These are phyloP conservation scores for Cirrhinus molitorella DNA, from an alignment of 2,797 vertebrate genomes.

Conservation along the genomic window DNA sequence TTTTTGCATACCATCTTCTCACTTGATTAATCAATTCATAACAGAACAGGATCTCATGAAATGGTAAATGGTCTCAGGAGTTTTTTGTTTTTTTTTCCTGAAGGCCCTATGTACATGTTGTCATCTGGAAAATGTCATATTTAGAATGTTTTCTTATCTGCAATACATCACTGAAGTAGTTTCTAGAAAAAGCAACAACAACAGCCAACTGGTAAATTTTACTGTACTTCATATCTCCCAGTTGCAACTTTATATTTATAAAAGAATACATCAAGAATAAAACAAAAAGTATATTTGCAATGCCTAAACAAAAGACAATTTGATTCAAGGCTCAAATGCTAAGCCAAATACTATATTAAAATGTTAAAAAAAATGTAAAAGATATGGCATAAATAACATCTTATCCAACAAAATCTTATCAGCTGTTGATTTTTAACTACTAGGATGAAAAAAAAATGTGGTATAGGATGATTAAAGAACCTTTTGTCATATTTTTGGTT, in stretches of 20 bases:
- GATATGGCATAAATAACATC: too few species aligned
- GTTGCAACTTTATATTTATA: background rate
- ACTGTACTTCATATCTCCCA: background rate
- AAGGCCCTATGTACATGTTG: background rate
- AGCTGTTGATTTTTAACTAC: too few species aligned
- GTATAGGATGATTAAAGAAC: too few species aligned
- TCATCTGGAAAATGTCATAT: slow-evolving; percentile 20
- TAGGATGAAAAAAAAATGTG: too few species aligned
- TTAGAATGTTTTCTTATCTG: slow-evolving; percentile 10
- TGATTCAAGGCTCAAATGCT: too few species aligned
- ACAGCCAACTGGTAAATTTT: background rate
- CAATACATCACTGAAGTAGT: background rate
- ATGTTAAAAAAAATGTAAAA: too few species aligned
- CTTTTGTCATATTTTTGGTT: too few species aligned
- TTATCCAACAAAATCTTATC: too few species aligned
- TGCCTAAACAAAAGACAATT: too few species aligned
- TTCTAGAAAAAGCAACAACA: too few species aligned
- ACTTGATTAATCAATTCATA: slow-evolving; percentile 21
- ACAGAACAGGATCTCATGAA: background rate
- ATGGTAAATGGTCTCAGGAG: slow-evolving; percentile 3
- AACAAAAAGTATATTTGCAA: background rate
- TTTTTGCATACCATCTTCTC: background rate
- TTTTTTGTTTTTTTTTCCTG: background rate
- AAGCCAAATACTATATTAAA: too few species aligned
- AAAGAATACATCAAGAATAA: background rate